Conservation (phyloP, 2,888 invertebrate genomes). For the Nephrotoma flavescens region DNA sequence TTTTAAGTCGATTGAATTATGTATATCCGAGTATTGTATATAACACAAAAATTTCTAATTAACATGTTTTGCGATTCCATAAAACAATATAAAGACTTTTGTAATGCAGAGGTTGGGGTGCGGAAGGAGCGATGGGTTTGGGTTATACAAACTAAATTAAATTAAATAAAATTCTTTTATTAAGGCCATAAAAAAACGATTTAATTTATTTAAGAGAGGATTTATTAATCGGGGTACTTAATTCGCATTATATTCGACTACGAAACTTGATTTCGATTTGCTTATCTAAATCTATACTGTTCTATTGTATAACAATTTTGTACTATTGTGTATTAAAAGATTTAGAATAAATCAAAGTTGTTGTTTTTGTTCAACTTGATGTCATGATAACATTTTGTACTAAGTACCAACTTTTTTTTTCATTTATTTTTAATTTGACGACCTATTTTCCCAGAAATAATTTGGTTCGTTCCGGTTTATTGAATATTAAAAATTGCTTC, state of each 20-base stretch:
- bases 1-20: background rate
- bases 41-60: background rate
- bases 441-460: background rate
- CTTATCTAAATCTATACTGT: background rate
- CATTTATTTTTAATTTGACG: background rate
- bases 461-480: background rate
- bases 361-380: background rate
- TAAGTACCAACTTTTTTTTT: background rate
- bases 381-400: background rate
- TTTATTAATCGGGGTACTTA: background rate
- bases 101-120: no score
- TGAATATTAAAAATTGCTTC: background rate
- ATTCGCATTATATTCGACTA: background rate
- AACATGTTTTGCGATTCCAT: background rate
- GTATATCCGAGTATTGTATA: background rate
- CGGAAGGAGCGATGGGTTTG: no score
- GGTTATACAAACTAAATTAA: background rate
- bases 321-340: background rate
- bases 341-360: background rate
- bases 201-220: background rate
- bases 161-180: background rate
- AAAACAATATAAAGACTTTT: background rate
- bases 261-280: background rate
- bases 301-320: background rate
- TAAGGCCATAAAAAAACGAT: background rate